These are phyloP conservation scores for Natator depressus DNA, from an alignment of 2,113 vertebrate genomes.

Conservation along the genomic window DNA sequence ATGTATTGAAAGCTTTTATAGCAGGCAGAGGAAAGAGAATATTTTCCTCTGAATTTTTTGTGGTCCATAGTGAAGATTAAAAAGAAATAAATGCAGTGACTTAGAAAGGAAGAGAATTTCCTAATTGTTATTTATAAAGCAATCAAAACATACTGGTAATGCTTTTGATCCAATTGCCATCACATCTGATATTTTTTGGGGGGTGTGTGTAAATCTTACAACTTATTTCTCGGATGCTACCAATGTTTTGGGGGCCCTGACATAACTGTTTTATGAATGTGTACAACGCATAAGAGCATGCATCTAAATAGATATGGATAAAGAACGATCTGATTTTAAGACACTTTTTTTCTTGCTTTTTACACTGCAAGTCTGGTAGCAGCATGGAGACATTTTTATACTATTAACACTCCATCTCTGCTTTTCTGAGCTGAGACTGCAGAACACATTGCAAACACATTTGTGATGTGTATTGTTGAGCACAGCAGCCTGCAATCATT, in stretches of 20 bases:
- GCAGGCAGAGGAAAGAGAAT: not conserved
- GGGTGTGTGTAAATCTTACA: accelerated
- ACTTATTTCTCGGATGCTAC: not conserved
- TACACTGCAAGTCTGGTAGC: not conserved
- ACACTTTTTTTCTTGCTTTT: not conserved
- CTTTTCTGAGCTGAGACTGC: not conserved
- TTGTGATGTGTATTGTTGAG: not conserved
- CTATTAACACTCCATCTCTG: not conserved
- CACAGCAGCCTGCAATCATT: not conserved
- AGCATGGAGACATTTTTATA: not conserved
- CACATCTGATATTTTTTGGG: not conserved
- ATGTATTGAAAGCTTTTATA: not conserved
- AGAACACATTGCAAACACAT: not conserved
- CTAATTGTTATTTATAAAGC: not conserved
- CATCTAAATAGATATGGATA: not conserved
- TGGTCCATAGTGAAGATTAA: not conserved
- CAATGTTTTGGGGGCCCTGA: not conserved
- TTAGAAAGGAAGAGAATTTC: not conserved
- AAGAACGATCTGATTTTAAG: not conserved
- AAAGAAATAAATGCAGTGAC: not conserved
- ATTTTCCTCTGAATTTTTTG: not conserved
- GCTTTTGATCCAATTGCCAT: not conserved
- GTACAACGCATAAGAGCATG: not conserved
- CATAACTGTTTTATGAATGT: not conserved
- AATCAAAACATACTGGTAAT: not conserved